A percentile compares a stretch with the other conserved stretches of the same genome.
Conservation (phyloP, 2,888 invertebrate species). For the Myopa tessellatipennis region DNA sequence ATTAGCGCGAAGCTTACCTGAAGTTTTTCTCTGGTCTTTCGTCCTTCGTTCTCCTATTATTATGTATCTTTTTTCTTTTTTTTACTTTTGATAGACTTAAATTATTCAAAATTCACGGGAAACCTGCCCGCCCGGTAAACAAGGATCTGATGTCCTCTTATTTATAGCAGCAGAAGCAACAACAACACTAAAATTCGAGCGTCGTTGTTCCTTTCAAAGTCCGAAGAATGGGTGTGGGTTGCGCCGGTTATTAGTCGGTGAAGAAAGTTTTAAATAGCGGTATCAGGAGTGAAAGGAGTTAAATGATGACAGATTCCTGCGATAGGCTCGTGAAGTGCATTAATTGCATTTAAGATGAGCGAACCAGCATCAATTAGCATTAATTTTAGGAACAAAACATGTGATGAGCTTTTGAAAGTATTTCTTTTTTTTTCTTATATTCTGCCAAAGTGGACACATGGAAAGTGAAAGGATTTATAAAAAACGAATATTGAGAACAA, state of each 20-base stretch:
- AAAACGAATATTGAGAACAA: constrained; percentile 5
- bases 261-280: too few relatives aligned
- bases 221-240: too few relatives aligned
- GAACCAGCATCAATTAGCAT: constrained; percentile 38
- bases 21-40: too few relatives aligned
- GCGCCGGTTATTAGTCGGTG: neutral
- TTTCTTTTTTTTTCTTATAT: too few relatives aligned
- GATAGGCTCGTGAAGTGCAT: constrained; percentile 24
- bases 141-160: neutral
- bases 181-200: too few relatives aligned
- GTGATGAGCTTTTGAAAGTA: neutral
- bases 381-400: constrained; percentile 36
- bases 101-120: too few relatives aligned
- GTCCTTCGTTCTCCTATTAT: too few relatives aligned
- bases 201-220: neutral
- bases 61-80: too few relatives aligned
- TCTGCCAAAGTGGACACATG: neutral
- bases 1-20: too few relatives aligned
- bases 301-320: neutral
- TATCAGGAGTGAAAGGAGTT: too few relatives aligned
- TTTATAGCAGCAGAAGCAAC: neutral
- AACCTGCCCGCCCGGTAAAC: neutral
- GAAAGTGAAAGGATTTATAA: neutral
- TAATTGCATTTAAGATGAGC: constrained; percentile 43
- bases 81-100: too few relatives aligned